Percentiles rank a stretch among this genome's conserved stretches.
These are phyloP conservation scores for Brachyhypopomus gauderio DNA, from an alignment of 2,113 vertebrate genomes.

Conservation along the genomic window DNA sequence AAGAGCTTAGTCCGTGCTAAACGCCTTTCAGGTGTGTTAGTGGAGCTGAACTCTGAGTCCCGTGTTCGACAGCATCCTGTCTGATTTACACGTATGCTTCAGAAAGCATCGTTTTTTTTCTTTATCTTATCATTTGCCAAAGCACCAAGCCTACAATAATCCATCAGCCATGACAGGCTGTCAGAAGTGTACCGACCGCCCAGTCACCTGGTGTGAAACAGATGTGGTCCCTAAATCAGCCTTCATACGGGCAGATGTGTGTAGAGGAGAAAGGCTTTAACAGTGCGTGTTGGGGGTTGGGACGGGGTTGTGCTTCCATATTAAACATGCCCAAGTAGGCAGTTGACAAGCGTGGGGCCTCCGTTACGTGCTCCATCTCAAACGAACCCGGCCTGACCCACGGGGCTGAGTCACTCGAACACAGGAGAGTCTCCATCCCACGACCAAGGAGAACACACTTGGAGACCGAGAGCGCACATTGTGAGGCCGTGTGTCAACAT, in stretches of 20 bases:
- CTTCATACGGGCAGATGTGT: constrained; percentile 57
- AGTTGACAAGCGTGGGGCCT: not conserved
- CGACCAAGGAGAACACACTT: constrained; percentile 2
- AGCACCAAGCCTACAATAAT: constrained; percentile 38
- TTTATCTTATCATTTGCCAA: constrained; percentile 54
- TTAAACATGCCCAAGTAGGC: constrained; percentile 14
- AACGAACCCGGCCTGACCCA: not conserved
- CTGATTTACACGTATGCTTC: constrained; percentile 54
- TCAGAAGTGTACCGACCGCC: constrained; percentile 46
- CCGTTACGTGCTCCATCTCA: constrained; percentile 23
- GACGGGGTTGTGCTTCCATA: constrained; percentile 3
- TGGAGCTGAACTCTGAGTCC: not conserved
- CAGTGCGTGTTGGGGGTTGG: not conserved
- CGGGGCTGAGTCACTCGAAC: not conserved
- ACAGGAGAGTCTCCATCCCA: not conserved
- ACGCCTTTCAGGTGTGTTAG: not conserved
- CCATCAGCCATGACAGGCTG: constrained; percentile 57
- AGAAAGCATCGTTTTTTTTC: constrained; percentile 42
- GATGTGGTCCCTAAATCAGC: constrained; percentile 65
- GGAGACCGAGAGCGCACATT: constrained; percentile 18
- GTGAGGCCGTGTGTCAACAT: constrained; percentile 47
- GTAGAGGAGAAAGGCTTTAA: constrained; percentile 36
- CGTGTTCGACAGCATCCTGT: constrained; percentile 22
- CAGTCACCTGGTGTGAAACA: constrained; percentile 55
- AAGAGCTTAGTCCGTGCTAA: not conserved